Percentiles rank a stretch among this genome's conserved stretches.
Conservation (phyloP, 2,113 vertebrate genomes). For the Emberiza fucata region DNA sequence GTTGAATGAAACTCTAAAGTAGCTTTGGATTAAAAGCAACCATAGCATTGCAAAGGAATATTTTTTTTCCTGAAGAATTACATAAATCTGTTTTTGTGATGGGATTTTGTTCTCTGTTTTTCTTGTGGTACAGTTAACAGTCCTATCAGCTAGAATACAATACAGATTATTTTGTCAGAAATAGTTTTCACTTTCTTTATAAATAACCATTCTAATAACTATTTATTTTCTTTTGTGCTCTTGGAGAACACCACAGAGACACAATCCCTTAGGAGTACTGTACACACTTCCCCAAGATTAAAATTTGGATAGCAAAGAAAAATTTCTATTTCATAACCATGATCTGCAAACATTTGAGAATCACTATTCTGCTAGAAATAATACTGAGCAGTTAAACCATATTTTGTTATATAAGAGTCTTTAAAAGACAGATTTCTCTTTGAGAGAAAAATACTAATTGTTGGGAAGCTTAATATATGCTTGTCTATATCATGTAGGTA, state of each 20-base stretch:
- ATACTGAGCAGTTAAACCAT: not conserved
- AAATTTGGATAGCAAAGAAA: not conserved
- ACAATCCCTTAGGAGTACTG: not conserved
- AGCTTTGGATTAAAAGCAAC: not conserved
- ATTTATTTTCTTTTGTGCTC: not conserved
- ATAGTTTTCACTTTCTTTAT: not conserved
- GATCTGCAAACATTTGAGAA: not conserved
- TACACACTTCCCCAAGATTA: not conserved
- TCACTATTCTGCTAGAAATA: not conserved
- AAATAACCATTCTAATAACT: not conserved
- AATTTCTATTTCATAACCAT: not conserved
- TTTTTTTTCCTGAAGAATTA: not conserved
- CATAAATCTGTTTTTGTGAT: not conserved
- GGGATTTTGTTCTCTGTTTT: not conserved
- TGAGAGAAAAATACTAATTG: not conserved
- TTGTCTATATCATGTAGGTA: not conserved
- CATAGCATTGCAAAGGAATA: not conserved
- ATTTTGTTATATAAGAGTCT: not conserved
- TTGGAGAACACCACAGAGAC: not conserved
- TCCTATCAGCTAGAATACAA: not conserved
- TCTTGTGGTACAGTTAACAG: not conserved
- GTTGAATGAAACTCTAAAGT: not conserved
- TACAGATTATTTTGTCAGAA: not conserved
- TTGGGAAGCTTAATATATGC: not conserved
- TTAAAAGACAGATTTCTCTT: not conserved